phyloP scores from a whole-genome alignment of 2,113 vertebrate genomes.

The Phyllopteryx taeniolatus region DNA sequence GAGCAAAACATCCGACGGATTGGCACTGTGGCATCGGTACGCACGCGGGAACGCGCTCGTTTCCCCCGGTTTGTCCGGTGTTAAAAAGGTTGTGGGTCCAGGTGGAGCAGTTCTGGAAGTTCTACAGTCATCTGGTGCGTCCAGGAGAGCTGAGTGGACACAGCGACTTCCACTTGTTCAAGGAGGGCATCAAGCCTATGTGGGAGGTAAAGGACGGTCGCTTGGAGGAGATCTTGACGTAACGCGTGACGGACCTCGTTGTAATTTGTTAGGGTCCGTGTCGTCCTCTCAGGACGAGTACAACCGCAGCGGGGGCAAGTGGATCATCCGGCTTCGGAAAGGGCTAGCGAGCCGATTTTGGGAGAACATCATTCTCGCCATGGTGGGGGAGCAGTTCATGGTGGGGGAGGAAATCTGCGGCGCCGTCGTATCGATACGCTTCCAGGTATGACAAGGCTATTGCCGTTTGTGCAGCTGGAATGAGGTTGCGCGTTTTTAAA shows the following conservation, averaged over 20 bases:
- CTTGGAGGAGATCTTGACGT: background rate
- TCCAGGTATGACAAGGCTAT: conserved; percentile 57
- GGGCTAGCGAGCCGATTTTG: conserved; percentile 73
- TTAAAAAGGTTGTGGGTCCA: conserved; percentile 25
- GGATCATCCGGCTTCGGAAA: conserved; percentile 76
- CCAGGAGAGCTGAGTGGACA: conserved; percentile 74
- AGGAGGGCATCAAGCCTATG: conserved; percentile 60
- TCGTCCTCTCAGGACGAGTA: conserved; percentile 63
- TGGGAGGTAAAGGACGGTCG: conserved; percentile 44
- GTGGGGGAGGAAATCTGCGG: conserved; percentile 78
- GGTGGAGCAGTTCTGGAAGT: conserved; percentile 79
- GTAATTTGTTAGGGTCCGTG: background rate
- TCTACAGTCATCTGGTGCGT: conserved; percentile 73
- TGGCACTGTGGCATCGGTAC: conserved; percentile 70
- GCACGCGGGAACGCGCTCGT: background rate
- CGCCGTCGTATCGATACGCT: conserved; percentile 74
- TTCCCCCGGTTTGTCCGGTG: background rate
- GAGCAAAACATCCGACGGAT: conserved; percentile 76
- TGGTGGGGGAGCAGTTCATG: conserved; percentile 79
- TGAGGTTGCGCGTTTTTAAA: background rate
- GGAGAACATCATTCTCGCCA: conserved; percentile 77
- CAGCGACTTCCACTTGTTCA: conserved; percentile 76
- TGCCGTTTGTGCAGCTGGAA: background rate
- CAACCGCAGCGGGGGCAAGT: conserved; percentile 73
- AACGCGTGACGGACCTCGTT: background rate